Evolutionary conservation across 2,113 vertebrate species (phyloP).

Genomic region (Platanista minor): DNA sequence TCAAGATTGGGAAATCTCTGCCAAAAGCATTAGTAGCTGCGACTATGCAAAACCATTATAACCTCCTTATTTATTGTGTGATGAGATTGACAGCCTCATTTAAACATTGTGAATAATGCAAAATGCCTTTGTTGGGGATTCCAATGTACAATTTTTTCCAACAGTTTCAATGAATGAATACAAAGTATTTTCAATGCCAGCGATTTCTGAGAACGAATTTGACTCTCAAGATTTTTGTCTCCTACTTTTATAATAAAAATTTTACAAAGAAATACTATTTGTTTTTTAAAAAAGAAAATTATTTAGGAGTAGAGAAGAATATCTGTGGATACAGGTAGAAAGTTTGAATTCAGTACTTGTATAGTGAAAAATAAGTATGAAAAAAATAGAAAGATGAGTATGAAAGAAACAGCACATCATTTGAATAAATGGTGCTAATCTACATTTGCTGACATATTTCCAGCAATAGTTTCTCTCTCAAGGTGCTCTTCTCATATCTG

Average conservation of each 20-base stretch:
- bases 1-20: background rate
- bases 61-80: conserved; percentile 14
- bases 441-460: background rate
- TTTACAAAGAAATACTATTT: background rate
- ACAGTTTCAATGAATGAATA: background rate
- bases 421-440: background rate
- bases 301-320: background rate
- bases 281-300: background rate
- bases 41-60: background rate
- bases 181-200: background rate
- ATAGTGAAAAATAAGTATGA: background rate
- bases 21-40: background rate
- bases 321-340: background rate
- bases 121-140: conserved; percentile 2
- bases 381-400: background rate
- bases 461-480: background rate
- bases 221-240: background rate
- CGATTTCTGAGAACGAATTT: background rate
- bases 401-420: background rate
- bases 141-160: background rate
- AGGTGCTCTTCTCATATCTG: background rate
- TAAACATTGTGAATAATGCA: conserved; percentile 26
- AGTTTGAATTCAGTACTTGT: background rate
- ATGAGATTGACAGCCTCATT: conserved; percentile 17
- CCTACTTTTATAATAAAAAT: background rate